These are phyloP conservation scores for Ferrisia virgata DNA, from an alignment of 2,888 invertebrate genomes.

Conservation along the genomic window DNA sequence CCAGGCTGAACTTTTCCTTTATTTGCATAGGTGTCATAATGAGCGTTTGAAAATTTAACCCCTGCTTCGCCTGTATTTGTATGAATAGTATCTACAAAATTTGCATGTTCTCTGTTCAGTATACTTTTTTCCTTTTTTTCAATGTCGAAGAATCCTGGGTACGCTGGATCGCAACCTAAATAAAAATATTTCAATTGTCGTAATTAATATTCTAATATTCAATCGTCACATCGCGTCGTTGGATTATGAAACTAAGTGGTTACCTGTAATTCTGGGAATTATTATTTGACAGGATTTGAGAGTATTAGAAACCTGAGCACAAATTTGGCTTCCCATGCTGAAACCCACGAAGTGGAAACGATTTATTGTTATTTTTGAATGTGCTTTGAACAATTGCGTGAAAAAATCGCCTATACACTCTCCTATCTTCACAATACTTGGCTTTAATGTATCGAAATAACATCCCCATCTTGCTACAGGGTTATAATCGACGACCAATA, in stretches of 20 bases:
- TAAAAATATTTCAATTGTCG: not conserved
- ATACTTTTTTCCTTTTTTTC: not conserved
- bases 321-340: constrained; percentile 63
- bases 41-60: not conserved
- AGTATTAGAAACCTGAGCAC: constrained; percentile 58
- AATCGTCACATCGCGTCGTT: not conserved
- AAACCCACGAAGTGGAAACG: constrained; percentile 63
- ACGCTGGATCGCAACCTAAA: not conserved
- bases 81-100: not conserved
- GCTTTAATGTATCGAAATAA: constrained; percentile 51
- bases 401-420: constrained; percentile 62
- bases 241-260: not conserved
- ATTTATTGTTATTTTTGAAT: constrained; percentile 53
- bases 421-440: constrained; percentile 60
- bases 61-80: not conserved
- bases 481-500: not conserved
- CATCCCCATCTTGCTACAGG: not conserved
- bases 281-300: constrained; percentile 53
- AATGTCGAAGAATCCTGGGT: not conserved
- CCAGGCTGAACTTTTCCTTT: not conserved
- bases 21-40: not conserved
- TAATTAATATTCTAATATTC: not conserved
- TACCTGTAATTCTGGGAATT: constrained; percentile 60
- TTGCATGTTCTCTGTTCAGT: not conserved
- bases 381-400: constrained; percentile 55